Conservation (phyloP, 1,140 invertebrate species). For the Metaphire vulgaris region DNA sequence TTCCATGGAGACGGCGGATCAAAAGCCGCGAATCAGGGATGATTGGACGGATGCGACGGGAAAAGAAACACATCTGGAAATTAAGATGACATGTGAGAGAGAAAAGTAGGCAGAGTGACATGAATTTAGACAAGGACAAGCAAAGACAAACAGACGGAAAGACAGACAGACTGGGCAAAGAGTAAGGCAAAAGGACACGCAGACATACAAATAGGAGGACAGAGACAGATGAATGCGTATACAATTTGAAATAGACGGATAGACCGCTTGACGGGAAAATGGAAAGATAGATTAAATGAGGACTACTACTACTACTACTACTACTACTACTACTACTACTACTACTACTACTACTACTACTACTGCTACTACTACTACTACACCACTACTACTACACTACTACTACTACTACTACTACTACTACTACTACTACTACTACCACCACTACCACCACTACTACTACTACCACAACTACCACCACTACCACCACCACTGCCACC, state of each 20-base stretch:
- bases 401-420: conserved; percentile 9
- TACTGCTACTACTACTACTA: conserved; percentile 20
- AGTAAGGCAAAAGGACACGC: neutral
- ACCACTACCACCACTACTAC: neutral
- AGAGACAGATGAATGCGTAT: neutral
- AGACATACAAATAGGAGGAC: neutral
- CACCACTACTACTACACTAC: neutral
- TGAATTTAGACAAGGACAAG: neutral
- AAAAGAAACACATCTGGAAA: neutral
- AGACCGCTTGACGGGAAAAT: neutral
- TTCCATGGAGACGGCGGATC: no score
- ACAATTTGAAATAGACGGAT: neutral
- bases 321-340: neutral
- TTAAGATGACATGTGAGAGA: neutral
- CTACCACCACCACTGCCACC: conserved; percentile 27
- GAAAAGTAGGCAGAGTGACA: neutral
- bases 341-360: neutral
- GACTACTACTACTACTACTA: conserved; percentile 8
- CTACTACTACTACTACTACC: neutral
- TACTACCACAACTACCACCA: conserved; percentile 22
- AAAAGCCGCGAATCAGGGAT: no score
- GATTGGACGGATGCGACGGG: no score
- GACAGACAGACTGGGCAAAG: neutral
- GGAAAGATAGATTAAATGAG: neutral
- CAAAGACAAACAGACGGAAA: neutral